Percentiles rank a stretch among this genome's conserved stretches.
These are phyloP conservation scores for Oreochromis tanganicae DNA, from an alignment of 2,113 vertebrate genomes.

Conservation along the genomic window DNA sequence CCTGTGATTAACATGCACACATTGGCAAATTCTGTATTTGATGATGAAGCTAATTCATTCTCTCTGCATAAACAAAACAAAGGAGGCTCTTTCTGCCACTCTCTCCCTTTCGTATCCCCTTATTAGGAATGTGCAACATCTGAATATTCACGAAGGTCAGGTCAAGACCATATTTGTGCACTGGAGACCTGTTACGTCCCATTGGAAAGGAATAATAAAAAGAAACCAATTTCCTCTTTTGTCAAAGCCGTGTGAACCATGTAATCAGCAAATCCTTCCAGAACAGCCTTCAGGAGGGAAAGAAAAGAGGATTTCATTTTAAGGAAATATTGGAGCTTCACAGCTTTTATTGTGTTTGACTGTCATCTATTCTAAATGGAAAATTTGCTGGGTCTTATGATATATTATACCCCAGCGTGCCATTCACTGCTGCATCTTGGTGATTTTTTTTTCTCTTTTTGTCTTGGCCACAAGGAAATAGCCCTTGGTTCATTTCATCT, in stretches of 20 bases:
- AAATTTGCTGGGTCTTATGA: not conserved
- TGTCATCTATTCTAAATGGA: conserved; percentile 46
- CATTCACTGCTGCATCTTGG: conserved; percentile 1
- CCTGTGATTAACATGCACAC: conserved; percentile 13
- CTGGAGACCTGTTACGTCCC: conserved; percentile 34
- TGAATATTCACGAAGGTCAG: conserved; percentile 29
- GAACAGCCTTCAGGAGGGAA: conserved; percentile 22
- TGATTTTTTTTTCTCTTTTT: not conserved
- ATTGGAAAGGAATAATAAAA: conserved; percentile 32
- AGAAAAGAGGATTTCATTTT: conserved; percentile 33
- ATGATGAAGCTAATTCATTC: not conserved
- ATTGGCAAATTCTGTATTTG: not conserved
- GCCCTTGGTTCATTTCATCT: conserved; percentile 13
- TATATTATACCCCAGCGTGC: not conserved
- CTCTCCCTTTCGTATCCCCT: not conserved
- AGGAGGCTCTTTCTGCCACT: not conserved
- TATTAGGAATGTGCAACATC: conserved; percentile 14
- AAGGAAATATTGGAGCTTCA: conserved; percentile 31
- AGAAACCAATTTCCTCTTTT: conserved; percentile 48
- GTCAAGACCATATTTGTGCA: conserved; percentile 31
- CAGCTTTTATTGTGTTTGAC: conserved; percentile 44
- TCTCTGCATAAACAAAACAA: not conserved
- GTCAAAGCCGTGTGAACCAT: conserved; percentile 23
- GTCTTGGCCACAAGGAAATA: conserved; percentile 1
- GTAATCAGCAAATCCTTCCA: conserved; percentile 37